Conservation (phyloP, 1,140 invertebrate genomes). For the Magallana gigas region DNA sequence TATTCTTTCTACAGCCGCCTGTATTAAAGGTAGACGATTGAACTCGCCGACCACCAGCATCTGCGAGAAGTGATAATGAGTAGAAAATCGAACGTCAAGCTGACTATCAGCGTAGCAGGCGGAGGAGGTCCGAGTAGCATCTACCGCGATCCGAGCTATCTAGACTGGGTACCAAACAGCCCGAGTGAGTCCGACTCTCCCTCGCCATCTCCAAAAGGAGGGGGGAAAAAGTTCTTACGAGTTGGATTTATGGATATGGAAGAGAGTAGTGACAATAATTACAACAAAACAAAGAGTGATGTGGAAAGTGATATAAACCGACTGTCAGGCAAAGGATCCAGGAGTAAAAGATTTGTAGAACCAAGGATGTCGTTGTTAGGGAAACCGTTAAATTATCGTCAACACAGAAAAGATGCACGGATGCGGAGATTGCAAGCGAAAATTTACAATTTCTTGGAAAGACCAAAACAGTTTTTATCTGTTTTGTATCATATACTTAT, state of each 20-base stretch:
- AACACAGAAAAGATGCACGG: constrained; percentile 88
- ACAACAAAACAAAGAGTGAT: constrained; percentile 55
- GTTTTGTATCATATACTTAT: constrained; percentile 94
- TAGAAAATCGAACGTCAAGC: constrained; percentile 54
- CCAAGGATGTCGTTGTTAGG: constrained; percentile 92
- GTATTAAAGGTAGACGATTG: constrained; percentile 17
- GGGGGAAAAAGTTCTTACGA: constrained; percentile 63
- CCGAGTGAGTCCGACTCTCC: constrained; percentile 60
- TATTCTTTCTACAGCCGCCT: constrained; percentile 1
- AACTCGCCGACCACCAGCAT: background rate
- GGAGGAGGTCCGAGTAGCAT: constrained; percentile 45
- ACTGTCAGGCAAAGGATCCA: constrained; percentile 64
- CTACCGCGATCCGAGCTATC: constrained; percentile 36
- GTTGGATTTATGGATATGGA: constrained; percentile 71
- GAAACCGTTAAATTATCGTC: constrained; percentile 92
- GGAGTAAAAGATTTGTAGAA: constrained; percentile 68
- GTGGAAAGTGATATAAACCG: constrained; percentile 62
- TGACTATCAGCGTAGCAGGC: constrained; percentile 54
- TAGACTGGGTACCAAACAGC: constrained; percentile 49
- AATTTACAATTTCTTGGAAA: constrained; percentile 96
- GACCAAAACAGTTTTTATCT: constrained; percentile 90
- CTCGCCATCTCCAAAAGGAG: constrained; percentile 55
- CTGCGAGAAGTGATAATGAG: constrained; percentile 47
- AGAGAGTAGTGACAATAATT: constrained; percentile 47
- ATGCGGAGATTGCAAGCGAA: constrained; percentile 92